Evolutionary conservation across 2,113 vertebrate genomes (phyloP).

Genomic region (Philantomba maxwellii): DNA sequence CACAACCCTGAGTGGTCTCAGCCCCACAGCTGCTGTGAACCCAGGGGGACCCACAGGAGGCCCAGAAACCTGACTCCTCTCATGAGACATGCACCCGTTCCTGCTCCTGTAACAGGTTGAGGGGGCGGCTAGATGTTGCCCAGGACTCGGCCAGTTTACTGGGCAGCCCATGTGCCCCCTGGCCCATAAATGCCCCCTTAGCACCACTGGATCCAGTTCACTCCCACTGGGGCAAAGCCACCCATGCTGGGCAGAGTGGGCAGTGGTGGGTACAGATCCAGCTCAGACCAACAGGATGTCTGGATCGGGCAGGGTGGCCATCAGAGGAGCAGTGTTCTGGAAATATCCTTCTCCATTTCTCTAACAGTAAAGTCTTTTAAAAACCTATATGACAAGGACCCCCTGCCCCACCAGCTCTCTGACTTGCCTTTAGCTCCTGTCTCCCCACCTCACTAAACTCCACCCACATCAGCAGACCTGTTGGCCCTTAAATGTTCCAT

Average conservation of each 20-base stretch:
- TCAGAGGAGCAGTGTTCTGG: not conserved
- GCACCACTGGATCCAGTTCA: not conserved
- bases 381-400: not conserved
- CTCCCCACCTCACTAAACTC: not conserved
- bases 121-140: accelerated
- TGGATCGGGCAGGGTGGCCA: accelerated
- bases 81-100: too few species aligned
- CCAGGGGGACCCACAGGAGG: too few species aligned
- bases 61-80: too few species aligned
- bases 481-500: not conserved
- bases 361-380: not conserved
- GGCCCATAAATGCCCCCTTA: not conserved
- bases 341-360: not conserved
- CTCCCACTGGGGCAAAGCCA: too few species aligned
- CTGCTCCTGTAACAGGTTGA: not conserved
- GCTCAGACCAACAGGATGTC: not conserved
- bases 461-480: not conserved
- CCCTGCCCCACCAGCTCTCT: not conserved
- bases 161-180: not conserved
- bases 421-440: not conserved
- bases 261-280: not conserved
- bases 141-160: not conserved
- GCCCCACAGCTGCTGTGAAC: too few species aligned
- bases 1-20: too few species aligned
- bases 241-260: not conserved